A percentile compares a stretch with the other conserved stretches of the same genome.
Conservation (phyloP, 35 echinoderm and acorn worm species). For the Holothuria glaberrima region DNA sequence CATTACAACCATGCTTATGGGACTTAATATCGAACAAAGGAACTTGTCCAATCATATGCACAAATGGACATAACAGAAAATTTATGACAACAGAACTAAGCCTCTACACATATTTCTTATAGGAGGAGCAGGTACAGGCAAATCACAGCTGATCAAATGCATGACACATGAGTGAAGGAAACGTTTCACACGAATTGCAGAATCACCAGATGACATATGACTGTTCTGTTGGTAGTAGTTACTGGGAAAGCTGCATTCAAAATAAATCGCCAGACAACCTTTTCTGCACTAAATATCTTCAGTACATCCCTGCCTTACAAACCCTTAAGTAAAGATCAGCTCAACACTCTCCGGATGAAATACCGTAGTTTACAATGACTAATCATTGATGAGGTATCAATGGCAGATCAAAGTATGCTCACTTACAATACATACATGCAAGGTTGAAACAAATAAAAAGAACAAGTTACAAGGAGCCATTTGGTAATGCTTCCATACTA, state of each 20-base stretch:
- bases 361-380: too few species aligned
- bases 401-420: too few species aligned
- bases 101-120: slow-evolving; percentile 38
- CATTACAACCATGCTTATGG: slow-evolving; percentile 18
- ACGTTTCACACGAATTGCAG: background rate
- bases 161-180: background rate
- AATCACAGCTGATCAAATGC: slow-evolving; percentile 22
- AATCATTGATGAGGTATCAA: too few species aligned
- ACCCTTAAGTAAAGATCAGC: too few species aligned
- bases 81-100: background rate
- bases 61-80: background rate
- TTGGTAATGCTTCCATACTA: too few species aligned
- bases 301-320: too few species aligned
- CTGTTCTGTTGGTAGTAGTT: background rate
- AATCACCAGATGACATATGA: background rate
- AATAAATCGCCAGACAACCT: too few species aligned
- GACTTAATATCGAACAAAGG: slow-evolving; percentile 42
- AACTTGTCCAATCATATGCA: slow-evolving; percentile 51
- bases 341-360: too few species aligned
- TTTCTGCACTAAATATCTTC: too few species aligned
- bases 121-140: slow-evolving; percentile 36
- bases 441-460: too few species aligned
- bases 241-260: background rate
- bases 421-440: too few species aligned
- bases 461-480: background rate